Conservation (phyloP, 2,888 invertebrate species). For the Lottia gigantea region DNA sequence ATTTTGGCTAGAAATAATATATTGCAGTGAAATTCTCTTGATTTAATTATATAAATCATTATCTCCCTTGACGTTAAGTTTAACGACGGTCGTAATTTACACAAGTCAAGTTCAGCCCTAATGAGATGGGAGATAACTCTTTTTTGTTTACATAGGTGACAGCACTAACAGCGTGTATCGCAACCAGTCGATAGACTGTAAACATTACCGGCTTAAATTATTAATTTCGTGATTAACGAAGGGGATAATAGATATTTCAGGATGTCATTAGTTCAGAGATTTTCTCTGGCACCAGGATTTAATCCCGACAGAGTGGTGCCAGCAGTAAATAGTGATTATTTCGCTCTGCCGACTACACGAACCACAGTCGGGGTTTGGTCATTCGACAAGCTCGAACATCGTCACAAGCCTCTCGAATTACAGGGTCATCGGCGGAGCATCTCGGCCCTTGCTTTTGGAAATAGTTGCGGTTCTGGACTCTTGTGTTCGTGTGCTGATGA, state of each 20-base stretch:
- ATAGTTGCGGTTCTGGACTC: constrained; percentile 38
- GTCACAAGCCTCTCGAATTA: constrained; percentile 53
- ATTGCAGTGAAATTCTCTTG: too few relatives aligned
- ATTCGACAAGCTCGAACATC: constrained; percentile 43
- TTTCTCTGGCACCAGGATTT: constrained; percentile 24
- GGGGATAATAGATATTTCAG: not conserved
- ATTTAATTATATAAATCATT: too few relatives aligned
- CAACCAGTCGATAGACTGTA: not conserved
- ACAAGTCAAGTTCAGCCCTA: too few relatives aligned
- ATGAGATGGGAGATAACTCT: too few relatives aligned
- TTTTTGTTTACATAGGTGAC: not conserved
- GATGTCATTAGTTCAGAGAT: constrained; percentile 20
- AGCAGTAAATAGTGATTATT: constrained; percentile 42
- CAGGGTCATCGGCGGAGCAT: constrained; percentile 56
- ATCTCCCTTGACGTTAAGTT: too few relatives aligned
- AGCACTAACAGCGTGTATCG: not conserved
- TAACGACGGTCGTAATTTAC: too few relatives aligned
- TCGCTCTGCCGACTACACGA: constrained; percentile 53
- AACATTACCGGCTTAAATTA: not conserved
- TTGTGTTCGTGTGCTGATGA: constrained; percentile 62
- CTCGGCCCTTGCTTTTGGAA: constrained; percentile 50
- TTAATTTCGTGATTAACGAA: too few relatives aligned
- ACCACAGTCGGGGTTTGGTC: constrained; percentile 55
- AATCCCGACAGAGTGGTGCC: constrained; percentile 31
- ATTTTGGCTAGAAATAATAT: too few relatives aligned